Evolutionary conservation across 1,140 invertebrate genomes (phyloP).

Genomic region (Tribolium madens): DNA sequence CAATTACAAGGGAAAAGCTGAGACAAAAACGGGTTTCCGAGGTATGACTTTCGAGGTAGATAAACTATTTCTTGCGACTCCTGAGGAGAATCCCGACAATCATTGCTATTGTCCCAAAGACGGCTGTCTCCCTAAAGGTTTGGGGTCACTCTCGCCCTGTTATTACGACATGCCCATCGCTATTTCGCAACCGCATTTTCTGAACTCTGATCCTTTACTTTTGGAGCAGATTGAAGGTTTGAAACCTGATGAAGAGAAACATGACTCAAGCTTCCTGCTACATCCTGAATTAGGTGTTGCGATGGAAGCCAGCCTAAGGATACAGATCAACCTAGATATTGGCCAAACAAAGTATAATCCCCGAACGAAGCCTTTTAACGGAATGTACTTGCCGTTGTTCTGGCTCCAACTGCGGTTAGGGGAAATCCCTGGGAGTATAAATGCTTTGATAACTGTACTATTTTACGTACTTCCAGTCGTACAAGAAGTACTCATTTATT

Average conservation of each 20-base stretch:
- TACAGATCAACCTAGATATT: constrained; percentile 79
- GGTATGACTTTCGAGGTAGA: constrained; percentile 67
- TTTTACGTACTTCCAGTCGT: constrained; percentile 62
- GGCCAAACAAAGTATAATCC: constrained; percentile 69
- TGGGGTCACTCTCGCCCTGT: constrained; percentile 77
- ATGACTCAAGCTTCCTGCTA: constrained; percentile 66
- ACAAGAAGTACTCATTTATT: constrained; percentile 62
- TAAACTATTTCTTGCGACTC: constrained; percentile 70
- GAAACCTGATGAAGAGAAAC: constrained; percentile 70
- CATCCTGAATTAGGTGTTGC: constrained; percentile 70
- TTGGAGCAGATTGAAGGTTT: constrained; percentile 76
- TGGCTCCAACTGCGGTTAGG: constrained; percentile 73
- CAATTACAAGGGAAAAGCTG: constrained; percentile 65
- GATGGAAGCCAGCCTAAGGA: constrained; percentile 69
- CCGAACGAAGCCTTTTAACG: constrained; percentile 70
- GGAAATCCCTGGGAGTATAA: constrained; percentile 58
- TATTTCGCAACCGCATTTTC: constrained; percentile 85
- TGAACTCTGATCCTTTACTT: constrained; percentile 74
- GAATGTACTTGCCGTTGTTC: constrained; percentile 73
- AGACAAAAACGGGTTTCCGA: constrained; percentile 64
- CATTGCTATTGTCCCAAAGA: constrained; percentile 72
- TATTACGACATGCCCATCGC: constrained; percentile 80
- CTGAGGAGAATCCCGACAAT: constrained; percentile 71
- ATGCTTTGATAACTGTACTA: constrained; percentile 60
- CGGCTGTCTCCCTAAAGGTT: constrained; percentile 72